Evolutionary conservation across 1,140 invertebrate species (phyloP), one percentile per base, ranked within the genome.

Genomic region (Spodoptera frugiperda): DNA sequence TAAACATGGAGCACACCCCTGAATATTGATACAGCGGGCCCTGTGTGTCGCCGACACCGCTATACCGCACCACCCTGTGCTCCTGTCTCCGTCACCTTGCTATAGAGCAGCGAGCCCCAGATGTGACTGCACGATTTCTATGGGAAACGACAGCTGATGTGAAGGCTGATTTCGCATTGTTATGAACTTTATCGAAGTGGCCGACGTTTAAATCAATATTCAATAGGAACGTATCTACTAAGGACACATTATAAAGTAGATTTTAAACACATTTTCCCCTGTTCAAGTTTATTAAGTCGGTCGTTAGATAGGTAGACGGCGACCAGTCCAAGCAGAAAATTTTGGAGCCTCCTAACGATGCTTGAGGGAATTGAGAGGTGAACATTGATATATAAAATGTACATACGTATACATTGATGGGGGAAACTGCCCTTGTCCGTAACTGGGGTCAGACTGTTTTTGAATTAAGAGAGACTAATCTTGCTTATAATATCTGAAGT

Each of bases 1-100:
- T 46, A 30, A 57, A 46, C 25, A 39, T 15, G 17, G 49, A 19
- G 11, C n/a, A 46, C 33, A 63, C 30, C 53, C 53, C 57, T 72
- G 54, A 59, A 73, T 73, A 73, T 73, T 73, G 71, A 72, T 72
- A 72, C 44, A 57, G 33, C 8, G 33, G 33, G 33, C 33, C 33
- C 33, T 39, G 25, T 25, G 25, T 39, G 33, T 9, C 25, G 5
- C 25, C 25, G 5, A 8, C 33, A 39, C 33, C 33, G 33, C 5
- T 39, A 8, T 6, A 39, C 33, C 33, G 33, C 5, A 8, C 33
- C 9, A 39, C 33, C 9, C 5, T 10, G 9, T 39, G 8, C 33
- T 39, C 33, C 9, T 10, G 33, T 39, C 33, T 39, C 33, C 9
- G 33, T 39, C 33, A 9, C 33, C 33, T 1, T 39, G 25, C 25